Evolutionary conservation across 1,140 invertebrate genomes (phyloP).

Genomic region (Dermatophagoides farinae): DNA sequence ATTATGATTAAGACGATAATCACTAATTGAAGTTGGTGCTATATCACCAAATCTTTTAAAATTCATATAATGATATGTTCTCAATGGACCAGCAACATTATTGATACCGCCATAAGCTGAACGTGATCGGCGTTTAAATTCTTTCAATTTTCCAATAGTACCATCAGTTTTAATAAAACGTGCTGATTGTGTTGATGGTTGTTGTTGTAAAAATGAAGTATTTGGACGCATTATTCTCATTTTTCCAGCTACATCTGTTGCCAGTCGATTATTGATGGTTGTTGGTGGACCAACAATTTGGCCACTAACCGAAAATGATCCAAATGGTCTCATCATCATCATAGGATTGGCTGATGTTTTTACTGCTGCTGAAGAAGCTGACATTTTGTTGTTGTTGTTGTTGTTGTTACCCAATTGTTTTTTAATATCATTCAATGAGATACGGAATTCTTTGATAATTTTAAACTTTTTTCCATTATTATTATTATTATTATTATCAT

Average conservation of each 20-base stretch:
- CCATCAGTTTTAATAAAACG: no score
- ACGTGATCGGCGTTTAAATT: no score
- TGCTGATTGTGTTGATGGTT: not conserved
- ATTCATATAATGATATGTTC: no score
- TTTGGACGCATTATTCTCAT: not conserved
- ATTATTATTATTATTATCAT: not conserved
- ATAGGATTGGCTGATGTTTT: no score
- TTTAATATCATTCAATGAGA: slow-evolving; percentile 1
- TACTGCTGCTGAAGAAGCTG: not conserved
- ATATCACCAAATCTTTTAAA: no score
- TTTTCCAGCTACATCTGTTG: not conserved
- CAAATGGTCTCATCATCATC: not conserved
- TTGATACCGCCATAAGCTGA: no score
- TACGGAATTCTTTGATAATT: slow-evolving; percentile 5
- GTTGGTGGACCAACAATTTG: not conserved
- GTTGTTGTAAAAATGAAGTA: not conserved
- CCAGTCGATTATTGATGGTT: not conserved
- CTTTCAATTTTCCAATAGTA: no score
- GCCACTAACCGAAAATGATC: not conserved
- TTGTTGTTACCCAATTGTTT: not conserved
- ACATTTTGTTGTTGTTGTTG: not conserved
- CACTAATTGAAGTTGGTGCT: no score
- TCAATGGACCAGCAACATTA: no score
- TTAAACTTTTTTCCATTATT: not conserved
- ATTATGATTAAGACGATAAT: no score